These are phyloP conservation scores for Passerina amoena DNA, from an alignment of 2,113 vertebrate species.

Conservation along the genomic window DNA sequence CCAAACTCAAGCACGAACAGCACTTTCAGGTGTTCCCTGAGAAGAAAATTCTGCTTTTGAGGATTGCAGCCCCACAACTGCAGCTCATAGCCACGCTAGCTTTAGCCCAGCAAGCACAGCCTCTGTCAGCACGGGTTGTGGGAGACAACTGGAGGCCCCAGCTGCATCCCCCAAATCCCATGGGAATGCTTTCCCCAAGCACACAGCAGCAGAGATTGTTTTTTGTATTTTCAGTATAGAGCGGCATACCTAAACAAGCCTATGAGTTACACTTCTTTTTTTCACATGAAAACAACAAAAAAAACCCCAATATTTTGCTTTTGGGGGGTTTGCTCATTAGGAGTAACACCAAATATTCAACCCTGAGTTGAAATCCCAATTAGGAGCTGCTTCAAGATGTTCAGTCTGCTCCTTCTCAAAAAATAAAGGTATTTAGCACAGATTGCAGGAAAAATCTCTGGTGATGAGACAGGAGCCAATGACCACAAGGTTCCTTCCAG, in stretches of 20 bases:
- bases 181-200: neutral
- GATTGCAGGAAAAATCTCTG: neutral
- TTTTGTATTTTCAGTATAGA: neutral
- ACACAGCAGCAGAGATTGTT: neutral
- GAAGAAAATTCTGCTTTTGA: neutral
- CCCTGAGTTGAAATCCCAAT: neutral
- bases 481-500: neutral
- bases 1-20: neutral
- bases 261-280: neutral
- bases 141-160: neutral
- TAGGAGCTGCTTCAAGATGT: neutral
- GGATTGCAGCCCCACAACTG: neutral
- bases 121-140: neutral
- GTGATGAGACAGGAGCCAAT: neutral
- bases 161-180: neutral
- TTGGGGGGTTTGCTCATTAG: accelerated
- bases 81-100: neutral
- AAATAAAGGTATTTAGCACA: neutral
- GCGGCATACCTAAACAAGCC: accelerated
- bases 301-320: neutral
- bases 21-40: neutral
- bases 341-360: neutral
- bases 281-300: neutral
- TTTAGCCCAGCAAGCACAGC: neutral
- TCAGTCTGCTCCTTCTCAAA: neutral